Conservation (phyloP, 1,140 invertebrate species). For the Aphaenogaster ashmeadi region DNA sequence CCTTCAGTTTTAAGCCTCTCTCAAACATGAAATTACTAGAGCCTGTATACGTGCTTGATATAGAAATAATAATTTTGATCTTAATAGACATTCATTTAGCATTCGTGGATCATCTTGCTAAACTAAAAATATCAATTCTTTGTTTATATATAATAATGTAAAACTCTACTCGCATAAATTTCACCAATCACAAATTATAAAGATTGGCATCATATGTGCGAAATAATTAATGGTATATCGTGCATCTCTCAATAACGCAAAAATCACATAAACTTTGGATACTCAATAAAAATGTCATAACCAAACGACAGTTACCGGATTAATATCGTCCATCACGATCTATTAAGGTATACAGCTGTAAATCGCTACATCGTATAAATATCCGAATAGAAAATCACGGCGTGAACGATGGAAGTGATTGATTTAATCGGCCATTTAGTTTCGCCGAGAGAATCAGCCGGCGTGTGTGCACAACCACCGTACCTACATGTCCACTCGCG, state of each 20-base stretch:
- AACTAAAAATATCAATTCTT: slow-evolving; percentile 9
- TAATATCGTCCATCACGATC: neutral
- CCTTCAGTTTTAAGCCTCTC: neutral
- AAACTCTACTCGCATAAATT: neutral
- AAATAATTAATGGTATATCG: slow-evolving; percentile 24
- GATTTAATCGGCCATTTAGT: slow-evolving; percentile 62
- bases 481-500: slow-evolving; percentile 33
- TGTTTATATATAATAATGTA: neutral
- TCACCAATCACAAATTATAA: neutral
- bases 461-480: slow-evolving; percentile 15
- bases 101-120: neutral
- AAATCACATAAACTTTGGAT: neutral
- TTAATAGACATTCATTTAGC: neutral
- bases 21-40: neutral
- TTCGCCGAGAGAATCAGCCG: slow-evolving; percentile 64
- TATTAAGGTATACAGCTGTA: slow-evolving; percentile 2
- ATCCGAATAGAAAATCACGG: slow-evolving; percentile 45
- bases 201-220: neutral
- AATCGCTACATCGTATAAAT: slow-evolving; percentile 39
- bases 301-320: neutral
- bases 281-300: slow-evolving; percentile 1
- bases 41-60: no score
- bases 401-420: slow-evolving; percentile 9
- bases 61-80: slow-evolving; percentile 9
- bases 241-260: neutral